A percentile compares a stretch with the other conserved stretches of the same genome.
Evolutionary conservation across 2,888 invertebrate genomes (phyloP).

Genomic region (Auanema sp.): DNA sequence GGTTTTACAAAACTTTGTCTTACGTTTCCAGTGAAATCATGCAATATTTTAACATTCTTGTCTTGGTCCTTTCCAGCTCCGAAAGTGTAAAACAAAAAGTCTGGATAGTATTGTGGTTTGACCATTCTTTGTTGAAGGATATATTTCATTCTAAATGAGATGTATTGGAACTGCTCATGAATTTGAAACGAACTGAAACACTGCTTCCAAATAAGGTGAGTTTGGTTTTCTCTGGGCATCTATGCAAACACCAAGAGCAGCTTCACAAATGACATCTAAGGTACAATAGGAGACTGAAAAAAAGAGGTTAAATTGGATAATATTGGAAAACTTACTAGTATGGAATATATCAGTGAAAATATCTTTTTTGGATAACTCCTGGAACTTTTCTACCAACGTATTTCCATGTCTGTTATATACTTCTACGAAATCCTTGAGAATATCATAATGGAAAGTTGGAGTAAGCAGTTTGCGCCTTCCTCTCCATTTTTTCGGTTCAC

Average conservation of each 20-base stretch:
- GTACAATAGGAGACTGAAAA: conserved; percentile 66
- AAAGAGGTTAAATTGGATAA: conserved; percentile 24
- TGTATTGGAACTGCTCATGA: neutral
- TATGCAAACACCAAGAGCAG: conserved; percentile 57
- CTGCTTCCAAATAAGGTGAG: conserved; percentile 60
- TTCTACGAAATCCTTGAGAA: conserved; percentile 67
- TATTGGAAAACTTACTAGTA: conserved; percentile 23
- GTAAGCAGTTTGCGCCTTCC: conserved; percentile 66
- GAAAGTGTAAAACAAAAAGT: conserved; percentile 65
- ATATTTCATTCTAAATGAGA: conserved; percentile 51
- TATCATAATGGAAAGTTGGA: conserved; percentile 68
- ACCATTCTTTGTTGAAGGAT: conserved; percentile 64
- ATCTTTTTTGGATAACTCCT: conserved; percentile 36
- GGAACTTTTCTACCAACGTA: conserved; percentile 59
- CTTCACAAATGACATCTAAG: conserved; percentile 68
- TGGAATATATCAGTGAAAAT: conserved; percentile 47
- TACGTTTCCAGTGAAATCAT: conserved; percentile 66
- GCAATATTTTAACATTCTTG: conserved; percentile 65
- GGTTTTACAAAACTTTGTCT: neutral
- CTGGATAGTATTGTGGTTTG: conserved; percentile 67
- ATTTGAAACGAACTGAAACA: conserved; percentile 27
- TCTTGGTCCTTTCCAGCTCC: conserved; percentile 66
- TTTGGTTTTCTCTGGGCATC: conserved; percentile 57
- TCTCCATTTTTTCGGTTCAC: conserved; percentile 66
- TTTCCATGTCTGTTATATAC: conserved; percentile 62